Evolutionary conservation across 2,888 invertebrate species (phyloP).

Genomic region (Epistrophe grossulariae): DNA sequence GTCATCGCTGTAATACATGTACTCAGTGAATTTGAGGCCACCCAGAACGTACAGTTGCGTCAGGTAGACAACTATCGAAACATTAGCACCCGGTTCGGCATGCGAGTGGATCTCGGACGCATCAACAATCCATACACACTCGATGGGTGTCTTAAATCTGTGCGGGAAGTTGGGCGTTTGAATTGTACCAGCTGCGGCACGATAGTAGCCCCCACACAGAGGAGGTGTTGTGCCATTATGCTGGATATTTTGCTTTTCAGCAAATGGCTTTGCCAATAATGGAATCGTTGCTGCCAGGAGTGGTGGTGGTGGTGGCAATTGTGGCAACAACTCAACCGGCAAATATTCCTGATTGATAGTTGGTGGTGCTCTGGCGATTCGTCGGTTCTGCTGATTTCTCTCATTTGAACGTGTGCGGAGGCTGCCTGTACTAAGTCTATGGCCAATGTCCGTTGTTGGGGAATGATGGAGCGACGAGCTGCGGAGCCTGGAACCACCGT

Average conservation of each 20-base stretch:
- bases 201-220: slow-evolving; percentile 88
- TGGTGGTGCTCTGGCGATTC: slow-evolving; percentile 43
- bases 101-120: slow-evolving; percentile 86
- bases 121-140: slow-evolving; percentile 94
- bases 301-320: slow-evolving; percentile 77
- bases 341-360: slow-evolving; percentile 53
- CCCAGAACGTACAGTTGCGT: slow-evolving; percentile 94
- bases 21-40: slow-evolving; percentile 91
- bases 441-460: slow-evolving; percentile 52
- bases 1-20: slow-evolving; percentile 89
- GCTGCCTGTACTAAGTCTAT: slow-evolving; percentile 31
- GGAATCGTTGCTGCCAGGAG: slow-evolving; percentile 80
- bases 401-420: slow-evolving; percentile 24
- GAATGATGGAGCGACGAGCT: slow-evolving; percentile 77
- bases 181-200: slow-evolving; percentile 88
- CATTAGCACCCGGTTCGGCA: slow-evolving; percentile 83
- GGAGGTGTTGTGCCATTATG: slow-evolving; percentile 51
- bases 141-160: slow-evolving; percentile 91
- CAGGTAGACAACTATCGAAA: slow-evolving; percentile 93
- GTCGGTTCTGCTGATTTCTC: slow-evolving; percentile 29
- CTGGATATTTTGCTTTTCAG: slow-evolving; percentile 56
- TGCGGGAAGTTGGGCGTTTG: slow-evolving; percentile 94
- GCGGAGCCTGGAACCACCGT: slow-evolving; percentile 32
- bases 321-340: slow-evolving; percentile 53
- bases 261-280: slow-evolving; percentile 70